These are phyloP conservation scores for Clupea harengus DNA, from an alignment of 2,113 vertebrate genomes.

Conservation along the genomic window DNA sequence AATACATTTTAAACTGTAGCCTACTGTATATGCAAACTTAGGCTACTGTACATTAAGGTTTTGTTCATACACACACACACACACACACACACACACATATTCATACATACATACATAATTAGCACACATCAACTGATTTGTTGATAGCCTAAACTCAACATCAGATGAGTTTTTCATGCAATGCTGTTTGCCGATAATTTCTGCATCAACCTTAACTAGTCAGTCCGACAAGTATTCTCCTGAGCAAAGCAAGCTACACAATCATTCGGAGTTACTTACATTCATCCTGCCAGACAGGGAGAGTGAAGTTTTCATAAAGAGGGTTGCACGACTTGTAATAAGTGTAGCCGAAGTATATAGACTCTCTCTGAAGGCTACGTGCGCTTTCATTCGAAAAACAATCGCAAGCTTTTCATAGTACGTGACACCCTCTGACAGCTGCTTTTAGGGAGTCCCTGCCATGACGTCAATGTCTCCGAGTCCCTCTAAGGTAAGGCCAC, in stretches of 20 bases:
- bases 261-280: neutral
- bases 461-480: slow-evolving; percentile 58
- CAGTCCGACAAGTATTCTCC: neutral
- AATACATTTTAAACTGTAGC: no score
- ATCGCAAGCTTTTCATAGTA: slow-evolving; percentile 64
- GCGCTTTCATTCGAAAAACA: slow-evolving; percentile 57
- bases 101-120: no score
- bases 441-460: slow-evolving; percentile 53
- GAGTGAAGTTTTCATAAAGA: slow-evolving; percentile 7
- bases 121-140: no score
- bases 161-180: neutral
- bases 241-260: neutral
- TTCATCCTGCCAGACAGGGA: neutral
- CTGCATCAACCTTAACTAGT: no score
- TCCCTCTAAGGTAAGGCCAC: slow-evolving; percentile 45
- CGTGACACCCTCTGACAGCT: slow-evolving; percentile 54
- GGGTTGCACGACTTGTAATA: slow-evolving; percentile 37
- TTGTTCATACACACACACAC: no score
- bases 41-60: no score
- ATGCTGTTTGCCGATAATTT: neutral
- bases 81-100: no score
- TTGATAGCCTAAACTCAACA: no score
- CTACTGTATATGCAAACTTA: no score
- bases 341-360: neutral
- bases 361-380: slow-evolving; percentile 38